Conservation (phyloP, 2,888 invertebrate species). For the Machimus atricapillus region DNA sequence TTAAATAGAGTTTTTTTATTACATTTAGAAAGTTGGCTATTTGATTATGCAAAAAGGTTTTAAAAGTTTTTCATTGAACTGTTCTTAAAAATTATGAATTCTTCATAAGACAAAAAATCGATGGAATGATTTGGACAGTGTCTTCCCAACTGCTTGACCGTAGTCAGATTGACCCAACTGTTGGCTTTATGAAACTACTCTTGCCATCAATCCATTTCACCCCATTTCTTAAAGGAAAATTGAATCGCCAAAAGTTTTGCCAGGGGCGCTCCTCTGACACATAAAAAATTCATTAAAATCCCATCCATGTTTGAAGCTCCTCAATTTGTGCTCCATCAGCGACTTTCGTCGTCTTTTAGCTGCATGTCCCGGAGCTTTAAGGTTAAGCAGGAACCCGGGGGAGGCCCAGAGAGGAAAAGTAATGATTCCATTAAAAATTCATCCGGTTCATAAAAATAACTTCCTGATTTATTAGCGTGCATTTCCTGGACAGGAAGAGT, state of each 20-base stretch:
- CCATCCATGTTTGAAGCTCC: not conserved
- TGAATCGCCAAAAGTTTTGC: not conserved
- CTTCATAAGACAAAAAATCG: not conserved
- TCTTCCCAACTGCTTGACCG: not conserved
- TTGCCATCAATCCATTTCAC: not conserved
- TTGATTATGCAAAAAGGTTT: not conserved
- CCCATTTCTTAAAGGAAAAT: not conserved
- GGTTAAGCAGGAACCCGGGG: not conserved
- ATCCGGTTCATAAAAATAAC: conserved; percentile 41
- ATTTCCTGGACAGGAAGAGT: conserved; percentile 39
- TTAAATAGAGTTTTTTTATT: not conserved
- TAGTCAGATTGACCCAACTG: not conserved
- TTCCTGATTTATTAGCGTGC: conserved; percentile 41
- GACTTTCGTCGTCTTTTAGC: not conserved
- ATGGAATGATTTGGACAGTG: not conserved
- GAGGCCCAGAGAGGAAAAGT: conserved; percentile 13
- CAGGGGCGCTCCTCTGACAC: not conserved
- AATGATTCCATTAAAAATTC: conserved; percentile 40
- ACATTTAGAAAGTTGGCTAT: not conserved
- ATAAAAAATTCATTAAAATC: conserved; percentile 12
- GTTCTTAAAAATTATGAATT: not conserved
- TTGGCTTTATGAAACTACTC: not conserved
- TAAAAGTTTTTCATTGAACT: not conserved
- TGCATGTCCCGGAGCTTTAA: not conserved
- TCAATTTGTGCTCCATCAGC: conserved; percentile 11